These are phyloP conservation scores for Scatophagus argus DNA, from an alignment of 2,113 vertebrate genomes.

Conservation along the genomic window DNA sequence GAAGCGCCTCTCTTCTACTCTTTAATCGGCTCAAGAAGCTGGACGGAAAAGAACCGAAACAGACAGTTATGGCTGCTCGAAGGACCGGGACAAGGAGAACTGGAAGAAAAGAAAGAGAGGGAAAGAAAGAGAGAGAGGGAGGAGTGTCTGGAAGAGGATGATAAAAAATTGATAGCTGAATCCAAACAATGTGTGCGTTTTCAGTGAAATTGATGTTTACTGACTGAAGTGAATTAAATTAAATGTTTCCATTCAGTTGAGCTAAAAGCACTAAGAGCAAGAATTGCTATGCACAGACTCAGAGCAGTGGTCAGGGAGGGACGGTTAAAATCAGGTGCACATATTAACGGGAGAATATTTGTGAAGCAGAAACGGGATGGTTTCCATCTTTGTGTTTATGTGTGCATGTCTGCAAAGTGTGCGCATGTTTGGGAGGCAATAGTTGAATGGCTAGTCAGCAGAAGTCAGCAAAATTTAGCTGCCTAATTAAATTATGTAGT, in stretches of 20 bases:
- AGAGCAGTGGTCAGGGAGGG: background rate
- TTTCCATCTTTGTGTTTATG: slow-evolving; percentile 30
- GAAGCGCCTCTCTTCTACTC: slow-evolving; percentile 34
- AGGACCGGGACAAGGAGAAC: slow-evolving; percentile 66
- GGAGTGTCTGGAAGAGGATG: slow-evolving; percentile 19
- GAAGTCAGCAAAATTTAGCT: slow-evolving; percentile 29
- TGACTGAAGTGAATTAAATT: background rate
- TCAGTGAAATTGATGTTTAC: slow-evolving; percentile 14
- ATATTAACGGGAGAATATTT: slow-evolving; percentile 9
- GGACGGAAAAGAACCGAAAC: slow-evolving; percentile 15
- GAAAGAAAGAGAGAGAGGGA: slow-evolving; percentile 25
- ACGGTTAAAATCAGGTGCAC: background rate
- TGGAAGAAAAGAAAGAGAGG: slow-evolving; percentile 50
- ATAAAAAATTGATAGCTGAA: slow-evolving; percentile 30
- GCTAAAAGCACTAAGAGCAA: background rate
- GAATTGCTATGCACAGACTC: background rate
- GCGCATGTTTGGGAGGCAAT: slow-evolving; percentile 17
- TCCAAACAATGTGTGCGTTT: slow-evolving; percentile 47
- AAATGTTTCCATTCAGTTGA: slow-evolving; percentile 1
- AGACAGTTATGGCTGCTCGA: slow-evolving; percentile 74
- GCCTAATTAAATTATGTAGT: slow-evolving; percentile 8
- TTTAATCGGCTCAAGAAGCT: slow-evolving; percentile 33
- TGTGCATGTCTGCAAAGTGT: slow-evolving; percentile 8
- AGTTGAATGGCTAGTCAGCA: slow-evolving; percentile 28
- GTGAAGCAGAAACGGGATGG: background rate